A percentile compares a stretch with the other conserved stretches of the same genome.
Evolutionary conservation across 2,113 vertebrate species (phyloP).

Genomic region (Addax nasomaculatus): DNA sequence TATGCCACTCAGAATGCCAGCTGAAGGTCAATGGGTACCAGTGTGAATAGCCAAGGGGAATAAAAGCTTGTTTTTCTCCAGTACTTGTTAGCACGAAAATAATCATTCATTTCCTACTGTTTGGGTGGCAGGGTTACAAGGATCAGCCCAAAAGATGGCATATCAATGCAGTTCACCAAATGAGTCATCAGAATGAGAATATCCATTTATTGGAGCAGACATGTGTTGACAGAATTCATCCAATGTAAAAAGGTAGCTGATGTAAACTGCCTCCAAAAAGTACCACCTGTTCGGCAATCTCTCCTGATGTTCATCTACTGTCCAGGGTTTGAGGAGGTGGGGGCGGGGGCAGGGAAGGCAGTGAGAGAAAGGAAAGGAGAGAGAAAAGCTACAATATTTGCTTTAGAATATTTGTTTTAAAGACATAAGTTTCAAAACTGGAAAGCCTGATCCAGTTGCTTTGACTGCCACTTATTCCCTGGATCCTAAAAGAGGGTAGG

Average conservation of each 20-base stretch:
- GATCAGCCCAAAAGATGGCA: background rate
- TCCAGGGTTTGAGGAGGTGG: background rate
- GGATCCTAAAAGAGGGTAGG: background rate
- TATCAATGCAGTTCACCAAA: background rate
- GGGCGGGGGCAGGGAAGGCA: accelerated
- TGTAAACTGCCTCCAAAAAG: background rate
- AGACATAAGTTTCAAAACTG: background rate
- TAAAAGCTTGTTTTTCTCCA: background rate
- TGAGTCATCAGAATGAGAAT: background rate
- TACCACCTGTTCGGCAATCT: background rate
- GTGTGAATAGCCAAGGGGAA: background rate
- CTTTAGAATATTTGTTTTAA: background rate
- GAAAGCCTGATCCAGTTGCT: background rate
- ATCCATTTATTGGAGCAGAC: background rate
- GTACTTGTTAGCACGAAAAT: slow-evolving; percentile 36
- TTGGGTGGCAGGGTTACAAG: background rate
- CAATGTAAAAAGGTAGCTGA: background rate
- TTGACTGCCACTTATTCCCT: background rate
- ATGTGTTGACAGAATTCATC: background rate
- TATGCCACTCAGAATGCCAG: background rate
- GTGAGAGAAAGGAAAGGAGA: background rate
- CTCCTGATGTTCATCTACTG: background rate
- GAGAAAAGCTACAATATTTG: background rate
- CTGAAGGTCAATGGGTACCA: background rate
- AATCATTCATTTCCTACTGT: background rate